Evolutionary conservation across 2,888 invertebrate species (phyloP).

Genomic region (Oligia latruncula): DNA sequence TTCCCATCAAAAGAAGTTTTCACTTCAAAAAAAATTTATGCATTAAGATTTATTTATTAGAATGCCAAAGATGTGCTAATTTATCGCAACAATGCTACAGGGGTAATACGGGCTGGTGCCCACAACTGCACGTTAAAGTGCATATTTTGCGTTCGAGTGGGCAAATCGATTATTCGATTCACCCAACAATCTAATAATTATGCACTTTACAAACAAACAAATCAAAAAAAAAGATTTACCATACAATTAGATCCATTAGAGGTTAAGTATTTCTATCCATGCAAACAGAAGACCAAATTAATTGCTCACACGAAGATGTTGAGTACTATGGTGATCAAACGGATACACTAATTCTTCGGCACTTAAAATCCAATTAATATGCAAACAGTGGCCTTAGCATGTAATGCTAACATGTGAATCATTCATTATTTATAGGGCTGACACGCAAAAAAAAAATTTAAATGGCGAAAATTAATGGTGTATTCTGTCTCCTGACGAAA

Average conservation of each 20-base stretch:
- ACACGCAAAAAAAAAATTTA: neutral
- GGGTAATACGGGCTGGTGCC: no score
- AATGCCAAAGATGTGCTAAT: no score
- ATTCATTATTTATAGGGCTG: conserved; percentile 49
- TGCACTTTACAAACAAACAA: neutral
- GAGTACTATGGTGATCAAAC: conserved; percentile 1
- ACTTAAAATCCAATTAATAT: conserved; percentile 45
- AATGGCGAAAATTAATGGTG: neutral
- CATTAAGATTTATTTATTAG: no score
- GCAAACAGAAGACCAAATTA: neutral
- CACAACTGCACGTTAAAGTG: no score
- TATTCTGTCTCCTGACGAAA: neutral
- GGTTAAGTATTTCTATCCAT: neutral
- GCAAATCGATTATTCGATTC: no score
- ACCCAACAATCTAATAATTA: neutral
- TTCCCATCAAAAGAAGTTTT: no score
- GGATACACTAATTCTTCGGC: conserved; percentile 23
- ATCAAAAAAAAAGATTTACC: neutral
- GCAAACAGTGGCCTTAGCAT: conserved; percentile 30
- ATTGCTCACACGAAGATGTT: conserved; percentile 2
- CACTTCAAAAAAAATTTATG: no score
- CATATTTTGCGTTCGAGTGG: no score
- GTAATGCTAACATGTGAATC: conserved; percentile 25
- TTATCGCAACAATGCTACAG: no score
- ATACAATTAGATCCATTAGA: neutral